phyloP scores from a whole-genome alignment of 2,797 vertebrate genomes.

The Halcyon chelicuti region DNA sequence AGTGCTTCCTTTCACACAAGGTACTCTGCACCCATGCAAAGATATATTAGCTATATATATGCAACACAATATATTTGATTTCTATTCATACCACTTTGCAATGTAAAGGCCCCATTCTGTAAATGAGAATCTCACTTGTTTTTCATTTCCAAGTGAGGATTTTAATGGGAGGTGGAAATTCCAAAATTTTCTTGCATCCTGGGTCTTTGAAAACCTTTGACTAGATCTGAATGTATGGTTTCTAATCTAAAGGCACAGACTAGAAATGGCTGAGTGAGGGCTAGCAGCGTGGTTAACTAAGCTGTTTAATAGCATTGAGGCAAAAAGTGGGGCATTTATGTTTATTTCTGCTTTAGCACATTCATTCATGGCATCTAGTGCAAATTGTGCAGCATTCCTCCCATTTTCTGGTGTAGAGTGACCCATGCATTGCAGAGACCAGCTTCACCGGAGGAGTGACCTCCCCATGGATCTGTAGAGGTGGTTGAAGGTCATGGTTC shows the following conservation, averaged over 20 bases:
- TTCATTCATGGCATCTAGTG: background rate
- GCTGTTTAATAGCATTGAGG: background rate
- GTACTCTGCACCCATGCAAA: background rate
- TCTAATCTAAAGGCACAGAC: background rate
- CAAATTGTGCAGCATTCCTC: background rate
- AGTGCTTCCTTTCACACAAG: background rate
- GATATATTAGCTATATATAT: background rate
- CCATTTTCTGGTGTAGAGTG: background rate
- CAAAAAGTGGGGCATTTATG: background rate
- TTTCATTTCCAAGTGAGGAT: background rate
- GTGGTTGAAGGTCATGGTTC: constrained; percentile 4
- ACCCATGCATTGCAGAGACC: background rate
- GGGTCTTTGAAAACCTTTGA: background rate
- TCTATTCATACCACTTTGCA: background rate
- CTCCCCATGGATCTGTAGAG: fast-evolving
- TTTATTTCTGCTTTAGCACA: background rate
- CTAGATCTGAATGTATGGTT: background rate
- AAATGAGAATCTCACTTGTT: background rate
- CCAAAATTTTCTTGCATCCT: background rate
- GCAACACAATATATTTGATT: background rate
- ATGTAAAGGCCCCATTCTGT: background rate
- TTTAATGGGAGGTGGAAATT: background rate
- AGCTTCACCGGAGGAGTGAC: background rate
- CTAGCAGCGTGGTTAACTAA: background rate
- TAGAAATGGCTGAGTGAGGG: background rate